Evolutionary conservation across 2,888 invertebrate genomes (phyloP).

Genomic region (Eueremaeus valkanovi): DNA sequence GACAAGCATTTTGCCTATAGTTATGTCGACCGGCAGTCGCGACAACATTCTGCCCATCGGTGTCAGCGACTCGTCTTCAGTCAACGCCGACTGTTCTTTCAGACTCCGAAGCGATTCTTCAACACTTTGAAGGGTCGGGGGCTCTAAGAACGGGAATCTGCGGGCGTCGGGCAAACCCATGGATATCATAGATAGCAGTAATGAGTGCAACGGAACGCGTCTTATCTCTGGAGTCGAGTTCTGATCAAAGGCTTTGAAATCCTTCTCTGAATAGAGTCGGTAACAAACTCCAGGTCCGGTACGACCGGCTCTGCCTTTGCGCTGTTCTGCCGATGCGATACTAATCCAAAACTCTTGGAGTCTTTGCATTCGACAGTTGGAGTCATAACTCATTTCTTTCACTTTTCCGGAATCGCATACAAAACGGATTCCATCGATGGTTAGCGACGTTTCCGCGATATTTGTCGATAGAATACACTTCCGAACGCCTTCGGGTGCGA

Average conservation of each 20-base stretch:
- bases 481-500: conserved; percentile 85
- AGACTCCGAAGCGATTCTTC: conserved; percentile 80
- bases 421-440: conserved; percentile 95
- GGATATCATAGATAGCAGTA: conserved; percentile 86
- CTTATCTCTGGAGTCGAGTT: conserved; percentile 91
- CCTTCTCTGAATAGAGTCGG: conserved; percentile 77
- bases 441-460: conserved; percentile 97
- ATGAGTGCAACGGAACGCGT: conserved; percentile 85
- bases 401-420: conserved; percentile 96
- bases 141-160: conserved; percentile 89
- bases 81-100: conserved; percentile 82
- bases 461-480: conserved; percentile 98
- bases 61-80: conserved; percentile 74
- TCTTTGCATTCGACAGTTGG: conserved; percentile 79
- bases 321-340: conserved; percentile 93
- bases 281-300: conserved; percentile 90
- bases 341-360: conserved; percentile 94
- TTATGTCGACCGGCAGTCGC: conserved; percentile 87
- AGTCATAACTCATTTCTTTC: conserved; percentile 95
- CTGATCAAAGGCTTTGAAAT: conserved; percentile 70
- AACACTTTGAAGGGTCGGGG: conserved; percentile 76
- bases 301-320: conserved; percentile 79
- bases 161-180: conserved; percentile 87
- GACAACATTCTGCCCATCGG: conserved; percentile 79
- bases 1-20: conserved; percentile 91